phyloP scores from a whole-genome alignment of 2,888 invertebrate genomes.

The Campoplex nolae region DNA sequence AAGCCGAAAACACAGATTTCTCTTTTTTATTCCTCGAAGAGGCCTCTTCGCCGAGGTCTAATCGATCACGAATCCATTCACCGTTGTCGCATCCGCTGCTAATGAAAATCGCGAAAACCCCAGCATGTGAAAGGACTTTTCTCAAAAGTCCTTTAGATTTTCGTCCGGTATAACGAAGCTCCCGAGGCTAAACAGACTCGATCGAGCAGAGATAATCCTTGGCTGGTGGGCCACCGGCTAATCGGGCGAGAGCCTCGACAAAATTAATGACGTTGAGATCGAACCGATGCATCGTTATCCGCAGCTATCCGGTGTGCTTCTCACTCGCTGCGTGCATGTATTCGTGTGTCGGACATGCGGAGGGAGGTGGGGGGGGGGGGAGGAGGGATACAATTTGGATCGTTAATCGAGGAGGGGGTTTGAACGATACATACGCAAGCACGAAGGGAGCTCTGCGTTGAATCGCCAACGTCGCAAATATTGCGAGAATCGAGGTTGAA shows the following conservation, averaged over 20 bases:
- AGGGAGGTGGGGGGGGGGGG: neutral
- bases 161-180: conserved; percentile 18
- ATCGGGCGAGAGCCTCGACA: conserved; percentile 74
- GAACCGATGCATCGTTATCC: conserved; percentile 78
- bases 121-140: neutral
- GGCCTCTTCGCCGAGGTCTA: neutral
- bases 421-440: conserved; percentile 28
- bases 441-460: neutral
- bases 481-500: neutral
- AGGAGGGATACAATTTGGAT: conserved; percentile 76
- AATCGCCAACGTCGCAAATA: neutral
- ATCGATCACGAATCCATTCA: too few relatives aligned
- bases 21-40: neutral
- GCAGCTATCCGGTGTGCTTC: conserved; percentile 63
- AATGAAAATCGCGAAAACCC: neutral
- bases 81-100: neutral
- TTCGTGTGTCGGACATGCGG: conserved; percentile 32
- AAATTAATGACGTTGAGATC: conserved; percentile 78
- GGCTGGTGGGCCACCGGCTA: conserved; percentile 72
- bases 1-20: neutral
- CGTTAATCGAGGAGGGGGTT: conserved; percentile 78
- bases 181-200: conserved; percentile 53
- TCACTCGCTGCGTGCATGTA: conserved; percentile 5
- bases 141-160: conserved; percentile 22
- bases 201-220: conserved; percentile 73